Conservation (phyloP, 2,888 invertebrate species). For the Saturnia japonica region DNA sequence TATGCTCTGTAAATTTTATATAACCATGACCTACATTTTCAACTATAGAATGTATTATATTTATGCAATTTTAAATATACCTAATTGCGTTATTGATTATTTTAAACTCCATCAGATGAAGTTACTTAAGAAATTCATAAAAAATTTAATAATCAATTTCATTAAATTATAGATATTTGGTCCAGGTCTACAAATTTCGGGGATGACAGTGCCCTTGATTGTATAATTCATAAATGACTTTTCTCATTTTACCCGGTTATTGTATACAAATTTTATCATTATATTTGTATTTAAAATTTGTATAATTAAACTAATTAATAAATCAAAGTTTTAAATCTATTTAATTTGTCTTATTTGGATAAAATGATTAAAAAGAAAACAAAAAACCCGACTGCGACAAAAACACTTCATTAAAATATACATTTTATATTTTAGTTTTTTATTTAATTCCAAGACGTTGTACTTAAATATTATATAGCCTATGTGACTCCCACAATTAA, state of each 20-base stretch:
- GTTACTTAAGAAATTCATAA: too few species aligned
- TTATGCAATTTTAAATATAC: background rate
- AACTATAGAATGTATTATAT: background rate
- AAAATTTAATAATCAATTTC: too few species aligned
- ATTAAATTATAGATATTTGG: background rate
- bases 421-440: too few species aligned
- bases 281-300: background rate
- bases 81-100: background rate
- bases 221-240: too few species aligned
- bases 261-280: background rate
- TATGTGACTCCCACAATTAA: too few species aligned
- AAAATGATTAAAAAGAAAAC: too few species aligned
- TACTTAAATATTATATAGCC: too few species aligned
- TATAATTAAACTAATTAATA: background rate
- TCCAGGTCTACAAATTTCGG: background rate
- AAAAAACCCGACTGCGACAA: too few species aligned
- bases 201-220: too few species aligned
- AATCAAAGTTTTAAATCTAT: background rate
- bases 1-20: conserved; percentile 43
- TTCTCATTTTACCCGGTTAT: background rate
- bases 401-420: too few species aligned
- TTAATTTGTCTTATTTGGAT: background rate
- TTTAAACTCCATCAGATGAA: background rate
- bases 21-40: conserved; percentile 48
- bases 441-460: too few species aligned